phyloP scores from a whole-genome alignment of 1,140 invertebrate genomes.

The Trypoxylus dichotomus region DNA sequence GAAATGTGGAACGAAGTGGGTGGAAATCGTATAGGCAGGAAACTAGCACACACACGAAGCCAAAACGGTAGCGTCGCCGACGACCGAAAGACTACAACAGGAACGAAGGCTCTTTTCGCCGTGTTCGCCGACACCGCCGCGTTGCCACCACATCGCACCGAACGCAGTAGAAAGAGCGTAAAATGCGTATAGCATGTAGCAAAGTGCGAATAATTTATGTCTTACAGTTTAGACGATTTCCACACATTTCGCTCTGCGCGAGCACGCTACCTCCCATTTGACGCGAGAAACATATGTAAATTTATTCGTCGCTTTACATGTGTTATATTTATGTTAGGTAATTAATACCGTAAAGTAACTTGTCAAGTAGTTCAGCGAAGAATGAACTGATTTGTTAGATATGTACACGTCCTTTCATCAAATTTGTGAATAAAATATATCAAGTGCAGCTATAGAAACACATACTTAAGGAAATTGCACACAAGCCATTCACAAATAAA shows the following conservation, averaged over 20 bases:
- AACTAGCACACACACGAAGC: slow-evolving; percentile 13
- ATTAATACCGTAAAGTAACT: slow-evolving; percentile 21
- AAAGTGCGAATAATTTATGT: slow-evolving; percentile 24
- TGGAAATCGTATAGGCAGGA: slow-evolving; percentile 17
- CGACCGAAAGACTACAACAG: neutral
- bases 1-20: slow-evolving; percentile 16
- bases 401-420: neutral
- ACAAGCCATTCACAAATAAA: too few species aligned
- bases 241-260: slow-evolving; percentile 18
- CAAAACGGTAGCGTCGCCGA: neutral
- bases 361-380: neutral
- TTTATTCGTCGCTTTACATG: slow-evolving; percentile 21
- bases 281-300: slow-evolving; percentile 13
- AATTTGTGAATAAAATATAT: neutral
- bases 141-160: neutral
- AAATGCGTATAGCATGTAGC: slow-evolving; percentile 11
- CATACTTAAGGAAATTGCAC: too few species aligned
- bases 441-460: too few species aligned
- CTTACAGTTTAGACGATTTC: slow-evolving; percentile 15
- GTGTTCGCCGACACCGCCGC: neutral
- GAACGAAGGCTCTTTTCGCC: slow-evolving; percentile 9
- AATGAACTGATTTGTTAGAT: slow-evolving; percentile 11
- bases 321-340: slow-evolving; percentile 20
- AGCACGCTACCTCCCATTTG: neutral
- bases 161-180: neutral